Evolutionary conservation across 2,888 invertebrate genomes (phyloP).

Genomic region (Corbicula japonica): DNA sequence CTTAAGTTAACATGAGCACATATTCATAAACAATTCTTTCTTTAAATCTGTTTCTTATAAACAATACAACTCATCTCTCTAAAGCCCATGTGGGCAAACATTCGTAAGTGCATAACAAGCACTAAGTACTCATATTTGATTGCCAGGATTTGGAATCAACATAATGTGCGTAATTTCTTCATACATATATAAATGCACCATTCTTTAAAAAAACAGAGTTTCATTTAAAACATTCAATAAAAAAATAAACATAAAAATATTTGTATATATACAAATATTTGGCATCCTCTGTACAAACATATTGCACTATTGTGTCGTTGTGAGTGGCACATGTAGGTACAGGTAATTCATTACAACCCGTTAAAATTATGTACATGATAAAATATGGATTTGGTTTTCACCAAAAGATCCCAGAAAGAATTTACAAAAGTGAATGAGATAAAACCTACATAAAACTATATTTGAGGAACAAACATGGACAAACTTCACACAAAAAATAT

Average conservation of each 20-base stretch:
- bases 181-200: constrained; percentile 54
- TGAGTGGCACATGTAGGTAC: constrained; percentile 36
- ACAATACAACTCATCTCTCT: too few relatives aligned
- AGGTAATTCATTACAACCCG: constrained; percentile 19
- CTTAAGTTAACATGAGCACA: too few relatives aligned
- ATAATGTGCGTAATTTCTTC: constrained; percentile 15
- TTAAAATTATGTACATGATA: constrained; percentile 51
- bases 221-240: constrained; percentile 60
- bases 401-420: constrained; percentile 64
- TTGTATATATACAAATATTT: constrained; percentile 71
- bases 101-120: too few relatives aligned
- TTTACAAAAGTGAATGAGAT: constrained; percentile 12
- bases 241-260: constrained; percentile 71
- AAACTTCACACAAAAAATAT: too few relatives aligned
- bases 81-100: too few relatives aligned
- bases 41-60: too few relatives aligned
- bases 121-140: too few relatives aligned
- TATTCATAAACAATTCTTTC: too few relatives aligned
- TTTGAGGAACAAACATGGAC: constrained; percentile 42
- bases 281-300: constrained; percentile 67
- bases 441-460: constrained; percentile 28
- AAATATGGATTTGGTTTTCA: constrained; percentile 36
- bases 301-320: constrained; percentile 59
- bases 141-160: too few relatives aligned
- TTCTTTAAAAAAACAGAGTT: constrained; percentile 70